These are phyloP conservation scores for Sebastolobus altivelis DNA, from an alignment of 2,797 vertebrate species.

Conservation along the genomic window DNA sequence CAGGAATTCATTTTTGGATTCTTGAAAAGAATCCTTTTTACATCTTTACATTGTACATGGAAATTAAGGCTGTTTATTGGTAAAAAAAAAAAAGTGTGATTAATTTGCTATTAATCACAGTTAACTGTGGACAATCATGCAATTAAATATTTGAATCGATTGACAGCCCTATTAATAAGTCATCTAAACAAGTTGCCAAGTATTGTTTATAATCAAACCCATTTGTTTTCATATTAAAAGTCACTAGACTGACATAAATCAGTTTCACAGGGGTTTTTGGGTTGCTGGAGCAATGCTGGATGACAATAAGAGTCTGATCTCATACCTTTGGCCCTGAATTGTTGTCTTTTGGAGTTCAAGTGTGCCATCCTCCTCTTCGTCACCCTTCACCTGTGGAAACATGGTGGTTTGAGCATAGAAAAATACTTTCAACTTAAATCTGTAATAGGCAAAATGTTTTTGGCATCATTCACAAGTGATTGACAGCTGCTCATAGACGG, in stretches of 20 bases:
- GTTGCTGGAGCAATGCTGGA: not conserved
- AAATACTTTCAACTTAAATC: not conserved
- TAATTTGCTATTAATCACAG: too few species aligned
- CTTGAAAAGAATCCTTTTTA: not conserved
- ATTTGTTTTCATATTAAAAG: not conserved
- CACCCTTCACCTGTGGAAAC: constrained; percentile 89
- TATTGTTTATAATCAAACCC: not conserved
- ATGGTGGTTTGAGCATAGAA: constrained; percentile 7
- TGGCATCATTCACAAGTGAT: too few species aligned
- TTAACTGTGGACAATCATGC: too few species aligned
- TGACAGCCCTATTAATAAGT: not conserved
- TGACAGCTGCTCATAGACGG: too few species aligned
- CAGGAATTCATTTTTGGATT: not conserved
- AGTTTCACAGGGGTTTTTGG: not conserved
- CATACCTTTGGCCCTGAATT: constrained; percentile 89
- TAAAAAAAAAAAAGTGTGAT: too few species aligned
- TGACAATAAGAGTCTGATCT: not conserved
- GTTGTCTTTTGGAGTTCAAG: constrained; percentile 91
- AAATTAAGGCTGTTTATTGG: not conserved
- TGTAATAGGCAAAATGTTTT: too few species aligned
- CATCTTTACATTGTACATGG: not conserved
- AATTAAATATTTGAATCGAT: too few species aligned
- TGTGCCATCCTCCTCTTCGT: constrained; percentile 93
- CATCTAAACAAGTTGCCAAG: not conserved
- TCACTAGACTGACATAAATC: not conserved